phyloP scores from a whole-genome alignment of 2,797 vertebrate species.

The Sarcophilus harrisii region DNA sequence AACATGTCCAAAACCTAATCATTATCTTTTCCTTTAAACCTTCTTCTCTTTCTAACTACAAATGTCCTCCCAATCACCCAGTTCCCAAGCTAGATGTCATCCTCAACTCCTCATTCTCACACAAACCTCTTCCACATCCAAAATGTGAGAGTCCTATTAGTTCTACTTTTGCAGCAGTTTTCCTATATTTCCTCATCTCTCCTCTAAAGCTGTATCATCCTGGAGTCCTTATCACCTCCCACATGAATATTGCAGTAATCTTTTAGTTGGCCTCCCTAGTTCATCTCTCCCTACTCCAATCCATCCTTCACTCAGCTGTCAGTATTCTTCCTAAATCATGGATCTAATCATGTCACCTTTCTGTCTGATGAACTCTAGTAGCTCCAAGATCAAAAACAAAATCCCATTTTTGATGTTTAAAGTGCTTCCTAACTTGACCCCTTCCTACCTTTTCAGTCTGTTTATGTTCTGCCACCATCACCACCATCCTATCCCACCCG shows the following conservation, averaged over 20 bases:
- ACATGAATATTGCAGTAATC: background rate
- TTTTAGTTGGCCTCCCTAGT: background rate
- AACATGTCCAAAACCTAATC: background rate
- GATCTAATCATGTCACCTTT: background rate
- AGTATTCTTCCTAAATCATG: background rate
- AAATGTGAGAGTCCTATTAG: background rate
- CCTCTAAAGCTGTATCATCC: background rate
- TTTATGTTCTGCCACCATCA: background rate
- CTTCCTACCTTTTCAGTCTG: background rate
- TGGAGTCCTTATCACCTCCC: background rate
- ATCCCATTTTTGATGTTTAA: background rate
- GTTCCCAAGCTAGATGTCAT: background rate
- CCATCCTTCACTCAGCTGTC: background rate
- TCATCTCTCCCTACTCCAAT: background rate
- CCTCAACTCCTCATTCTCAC: background rate
- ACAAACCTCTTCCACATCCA: background rate
- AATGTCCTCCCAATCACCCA: background rate
- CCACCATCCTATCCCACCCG: no score
- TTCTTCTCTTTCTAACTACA: background rate
- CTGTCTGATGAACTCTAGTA: background rate
- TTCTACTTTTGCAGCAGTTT: background rate
- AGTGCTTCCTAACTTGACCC: background rate
- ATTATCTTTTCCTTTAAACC: background rate
- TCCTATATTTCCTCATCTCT: background rate
- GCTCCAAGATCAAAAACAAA: background rate